Base-by-base conservation (phyloP, 2,888 invertebrate genomes). In the Caenorhabditis uteleia region DNA sequence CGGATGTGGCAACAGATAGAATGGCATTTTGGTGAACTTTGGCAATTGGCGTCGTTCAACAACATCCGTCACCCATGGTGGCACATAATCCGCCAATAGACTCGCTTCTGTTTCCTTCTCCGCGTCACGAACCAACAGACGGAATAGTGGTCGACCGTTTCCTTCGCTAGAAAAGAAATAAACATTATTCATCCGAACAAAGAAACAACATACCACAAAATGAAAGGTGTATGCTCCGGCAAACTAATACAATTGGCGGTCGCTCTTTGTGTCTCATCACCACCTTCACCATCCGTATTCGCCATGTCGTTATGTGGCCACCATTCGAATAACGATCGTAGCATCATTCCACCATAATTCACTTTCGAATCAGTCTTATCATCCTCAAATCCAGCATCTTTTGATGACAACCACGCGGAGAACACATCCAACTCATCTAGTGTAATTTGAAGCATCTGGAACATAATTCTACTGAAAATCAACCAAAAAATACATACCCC, bases 371-470 rank as follows among this genome's bases (percentile, higher is more conserved):
- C 57, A 33, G 23, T 16, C 18, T 91, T 90, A 83, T 93, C 93
- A 29, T 85, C 88, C 0, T 90, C 89, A 74, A 97, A 88, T 0
- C 93, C 95, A 23, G 93, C 91, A 84, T 98, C 98, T 84, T 90
- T 91, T 0, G 94, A 92, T 46, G 95, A 94, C 3, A 98, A 93
- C 98, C 98, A 99, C 0, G 98, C 95, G 33, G 94, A 90, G 81
- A 98, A 91, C 84, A 95, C 97, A 84, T 98, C 98, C 1, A 91
- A 91, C 86, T 98, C 98, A 84, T 99, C 98, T 77, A 98, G 88
- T 83, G 97, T 95, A 84, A 98, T 93, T 8, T 95, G 95, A 79
- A 97, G 87, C 91, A 97, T 92, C 91, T 92, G 77, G 12, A 74
- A 49, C 12, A 18, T 21, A 1, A 20, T 26, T 25, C 14, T 27